These are phyloP conservation scores for Tenthredo distinguenda DNA, from an alignment of 2,888 invertebrate species.

Conservation along the genomic window DNA sequence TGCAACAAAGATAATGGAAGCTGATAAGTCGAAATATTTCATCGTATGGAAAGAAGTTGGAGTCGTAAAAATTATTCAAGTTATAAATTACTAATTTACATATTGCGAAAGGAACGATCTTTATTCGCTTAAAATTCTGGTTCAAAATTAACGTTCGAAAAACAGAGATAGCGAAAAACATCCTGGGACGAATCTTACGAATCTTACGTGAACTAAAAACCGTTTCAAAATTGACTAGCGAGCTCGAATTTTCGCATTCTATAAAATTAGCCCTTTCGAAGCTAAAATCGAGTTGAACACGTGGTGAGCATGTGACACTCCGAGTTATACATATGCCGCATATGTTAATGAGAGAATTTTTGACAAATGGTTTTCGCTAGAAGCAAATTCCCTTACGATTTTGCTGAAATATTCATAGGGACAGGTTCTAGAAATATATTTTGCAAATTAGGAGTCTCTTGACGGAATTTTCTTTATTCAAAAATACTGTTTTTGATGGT, in stretches of 20 bases:
- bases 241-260: background rate
- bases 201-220: no score
- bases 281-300: no score
- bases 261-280: no score
- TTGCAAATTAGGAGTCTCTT: background rate
- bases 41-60: background rate
- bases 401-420: background rate
- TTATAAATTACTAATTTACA: background rate
- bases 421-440: background rate
- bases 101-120: background rate
- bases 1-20: constrained; percentile 18
- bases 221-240: no score
- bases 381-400: no score
- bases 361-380: background rate
- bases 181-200: no score
- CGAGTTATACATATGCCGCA: no score
- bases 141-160: background rate
- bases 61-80: background rate
- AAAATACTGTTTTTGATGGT: no score
- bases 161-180: no score
- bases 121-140: background rate
- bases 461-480: no score
- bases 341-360: no score
- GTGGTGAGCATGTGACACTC: no score
- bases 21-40: background rate